Base-by-base conservation (phyloP, 1,140 invertebrate genomes). In the Anthonomus grandis region DNA sequence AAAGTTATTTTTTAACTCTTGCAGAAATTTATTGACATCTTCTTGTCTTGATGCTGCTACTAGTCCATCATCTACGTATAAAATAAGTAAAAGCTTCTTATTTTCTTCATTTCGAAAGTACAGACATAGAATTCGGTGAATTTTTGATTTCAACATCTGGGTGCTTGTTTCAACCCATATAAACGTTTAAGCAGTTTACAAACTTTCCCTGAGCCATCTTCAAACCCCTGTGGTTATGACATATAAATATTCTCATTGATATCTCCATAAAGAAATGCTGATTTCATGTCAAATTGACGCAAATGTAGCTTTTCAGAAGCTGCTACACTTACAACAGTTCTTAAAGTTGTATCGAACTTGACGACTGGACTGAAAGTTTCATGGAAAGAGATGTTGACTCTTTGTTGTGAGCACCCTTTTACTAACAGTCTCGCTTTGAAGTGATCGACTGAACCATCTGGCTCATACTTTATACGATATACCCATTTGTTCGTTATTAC, bases 161-260 rank as follows among this genome's bases (percentile, higher is more conserved):
- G 58, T 12, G 52, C 21, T 51, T 60, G 36, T 27, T 63, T 63
- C 21, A 63, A 42, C 13, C 23, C 73, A 68, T 77, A 76, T 5
- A 77, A 21, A 18, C 65, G 63, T 63, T 71, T 75, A 5, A 71
- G 65, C 18, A 76, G 44, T 17, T 39, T 34, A 62, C 70, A 75
- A 10, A 77, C 70, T 57, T 65, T 42, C n/a, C 60, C 46, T 24
- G 60, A 53, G 18, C 65, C 57, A 60, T 65, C 52, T 22, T 60
- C 51, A 63, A 69, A 71, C 2, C 68, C 71, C 48, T 63, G 57
- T 47, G 73, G 74, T 65, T 62, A 71, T 37, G 56, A 55, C 70
- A 78, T 76, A 67, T 64, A 79, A 13, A 78, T 65, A 15, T 65
- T 67, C 64, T 76, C 71, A 4, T 74, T 59, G 24, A 74, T 61